Percentiles rank a stretch among this genome's conserved stretches.
phyloP scores from a whole-genome alignment of 2,797 vertebrate species.

The Myioborus melanocephalus region DNA sequence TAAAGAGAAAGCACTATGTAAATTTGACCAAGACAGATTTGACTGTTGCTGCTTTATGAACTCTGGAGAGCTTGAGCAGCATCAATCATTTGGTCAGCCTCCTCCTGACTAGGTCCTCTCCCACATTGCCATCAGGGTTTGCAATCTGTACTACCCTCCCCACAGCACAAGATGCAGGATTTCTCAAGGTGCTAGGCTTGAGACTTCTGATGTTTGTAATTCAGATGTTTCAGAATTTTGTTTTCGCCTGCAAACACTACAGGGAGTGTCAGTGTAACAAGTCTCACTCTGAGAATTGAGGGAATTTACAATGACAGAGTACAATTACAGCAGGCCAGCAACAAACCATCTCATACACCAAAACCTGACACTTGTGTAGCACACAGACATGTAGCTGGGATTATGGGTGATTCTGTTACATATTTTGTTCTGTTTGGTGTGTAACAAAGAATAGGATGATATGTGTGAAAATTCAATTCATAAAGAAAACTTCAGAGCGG shows the following conservation, averaged over 20 bases:
- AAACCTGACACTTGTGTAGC: background rate
- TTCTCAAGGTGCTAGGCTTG: background rate
- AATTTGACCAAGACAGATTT: background rate
- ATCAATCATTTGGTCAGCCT: background rate
- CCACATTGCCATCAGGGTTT: background rate
- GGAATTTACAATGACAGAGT: background rate
- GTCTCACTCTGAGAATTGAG: background rate
- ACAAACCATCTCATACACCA: background rate
- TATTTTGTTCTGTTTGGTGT: background rate
- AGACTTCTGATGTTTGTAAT: background rate
- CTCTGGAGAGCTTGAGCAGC: background rate
- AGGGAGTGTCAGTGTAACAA: background rate
- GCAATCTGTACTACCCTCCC: background rate
- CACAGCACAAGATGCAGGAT: background rate
- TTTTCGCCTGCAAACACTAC: background rate
- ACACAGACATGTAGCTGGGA: background rate
- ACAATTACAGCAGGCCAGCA: background rate
- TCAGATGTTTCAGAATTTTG: background rate
- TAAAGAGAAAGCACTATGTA: background rate
- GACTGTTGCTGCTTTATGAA: background rate
- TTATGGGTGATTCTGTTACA: fast-evolving
- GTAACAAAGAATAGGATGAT: background rate
- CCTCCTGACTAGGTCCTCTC: background rate
- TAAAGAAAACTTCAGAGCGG: background rate
- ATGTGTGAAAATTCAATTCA: background rate